Conservation (phyloP, 2,888 invertebrate species). For the Ennomos fuscantarius region DNA sequence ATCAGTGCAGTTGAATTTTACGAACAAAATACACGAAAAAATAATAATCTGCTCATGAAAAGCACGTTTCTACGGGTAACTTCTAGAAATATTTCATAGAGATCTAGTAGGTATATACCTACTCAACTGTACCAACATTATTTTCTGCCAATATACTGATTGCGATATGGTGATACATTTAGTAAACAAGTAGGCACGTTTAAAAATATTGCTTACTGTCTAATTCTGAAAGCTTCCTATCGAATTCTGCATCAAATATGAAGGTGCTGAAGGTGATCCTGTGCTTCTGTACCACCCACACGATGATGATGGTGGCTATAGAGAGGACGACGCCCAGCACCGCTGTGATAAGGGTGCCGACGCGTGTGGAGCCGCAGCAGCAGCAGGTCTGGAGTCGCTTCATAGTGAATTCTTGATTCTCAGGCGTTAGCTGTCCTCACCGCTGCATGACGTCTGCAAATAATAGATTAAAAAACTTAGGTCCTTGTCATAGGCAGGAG, state of each 20-base stretch:
- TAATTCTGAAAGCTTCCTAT: constrained; percentile 84
- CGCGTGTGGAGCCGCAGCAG: constrained; percentile 88
- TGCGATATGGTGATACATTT: too few species aligned
- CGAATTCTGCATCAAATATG: constrained; percentile 87
- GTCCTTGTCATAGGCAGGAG: too few species aligned
- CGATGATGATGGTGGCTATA: constrained; percentile 87
- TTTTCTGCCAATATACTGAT: too few species aligned
- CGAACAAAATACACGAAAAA: too few species aligned
- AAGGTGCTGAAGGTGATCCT: constrained; percentile 91
- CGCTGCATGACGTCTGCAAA: constrained; percentile 57
- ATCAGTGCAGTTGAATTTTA: too few species aligned
- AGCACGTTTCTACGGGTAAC: too few species aligned
- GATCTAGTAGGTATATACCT: too few species aligned
- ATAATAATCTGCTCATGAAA: too few species aligned
- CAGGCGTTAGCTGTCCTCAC: constrained; percentile 38
- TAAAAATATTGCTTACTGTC: constrained; percentile 76
- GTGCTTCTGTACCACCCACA: constrained; percentile 85
- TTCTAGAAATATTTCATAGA: too few species aligned
- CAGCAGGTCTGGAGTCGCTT: constrained; percentile 88
- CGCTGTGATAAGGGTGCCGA: constrained; percentile 90
- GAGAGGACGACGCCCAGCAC: constrained; percentile 90
- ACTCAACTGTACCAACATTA: too few species aligned
- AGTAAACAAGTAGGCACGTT: too few species aligned
- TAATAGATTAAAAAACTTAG: constrained; percentile 9
- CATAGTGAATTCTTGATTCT: constrained; percentile 52